Conservation (phyloP, 1,140 invertebrate genomes). For the Lasaia peninsularis region DNA sequence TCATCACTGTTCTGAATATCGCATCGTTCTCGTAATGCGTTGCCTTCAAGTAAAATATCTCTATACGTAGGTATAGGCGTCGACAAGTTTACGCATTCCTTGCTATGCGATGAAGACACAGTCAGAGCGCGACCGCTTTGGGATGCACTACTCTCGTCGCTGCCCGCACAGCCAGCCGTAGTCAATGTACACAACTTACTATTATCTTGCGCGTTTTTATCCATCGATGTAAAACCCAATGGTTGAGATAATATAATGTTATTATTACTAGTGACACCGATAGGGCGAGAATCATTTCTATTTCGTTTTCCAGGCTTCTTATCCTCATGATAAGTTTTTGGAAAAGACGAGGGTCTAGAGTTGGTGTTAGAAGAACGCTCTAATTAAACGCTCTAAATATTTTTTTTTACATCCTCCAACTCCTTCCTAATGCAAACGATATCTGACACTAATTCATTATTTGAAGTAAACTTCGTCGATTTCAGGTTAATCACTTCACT, state of each 20-base stretch:
- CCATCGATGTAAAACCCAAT: no score
- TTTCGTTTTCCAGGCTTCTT: no score
- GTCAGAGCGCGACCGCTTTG: not conserved
- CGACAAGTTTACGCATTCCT: not conserved
- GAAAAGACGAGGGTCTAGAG: no score
- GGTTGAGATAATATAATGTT: no score
- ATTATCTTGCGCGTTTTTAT: no score
- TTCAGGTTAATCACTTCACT: not conserved
- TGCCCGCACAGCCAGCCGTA: not conserved
- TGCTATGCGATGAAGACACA: not conserved
- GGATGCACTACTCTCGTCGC: not conserved
- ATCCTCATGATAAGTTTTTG: no score
- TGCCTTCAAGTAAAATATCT: not conserved
- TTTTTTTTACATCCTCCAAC: not conserved
- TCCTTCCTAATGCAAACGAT: not conserved
- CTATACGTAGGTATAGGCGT: not conserved
- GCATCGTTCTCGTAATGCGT: no score
- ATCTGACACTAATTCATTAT: not conserved
- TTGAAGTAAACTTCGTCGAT: not conserved
- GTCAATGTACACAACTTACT: no score
- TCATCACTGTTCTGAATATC: not conserved
- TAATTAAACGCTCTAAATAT: no score
- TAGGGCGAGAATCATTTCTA: no score
- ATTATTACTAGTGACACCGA: no score
- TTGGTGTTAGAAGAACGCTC: no score